A percentile compares a stretch with the other conserved stretches of the same genome.
These are phyloP conservation scores for Chiloscyllium punctatum DNA, from an alignment of 2,797 vertebrate genomes.

Conservation along the genomic window DNA sequence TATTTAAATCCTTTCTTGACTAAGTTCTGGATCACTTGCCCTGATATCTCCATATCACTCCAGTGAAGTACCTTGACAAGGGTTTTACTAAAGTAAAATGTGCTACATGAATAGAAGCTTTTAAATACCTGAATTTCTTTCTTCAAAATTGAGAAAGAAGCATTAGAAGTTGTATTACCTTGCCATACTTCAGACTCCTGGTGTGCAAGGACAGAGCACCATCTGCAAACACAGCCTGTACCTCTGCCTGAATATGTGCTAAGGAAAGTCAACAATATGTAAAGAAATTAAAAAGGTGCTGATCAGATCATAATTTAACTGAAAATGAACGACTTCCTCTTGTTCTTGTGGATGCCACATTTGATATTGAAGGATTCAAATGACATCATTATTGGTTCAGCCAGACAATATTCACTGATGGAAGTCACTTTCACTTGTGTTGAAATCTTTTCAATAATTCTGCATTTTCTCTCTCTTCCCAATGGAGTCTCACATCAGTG, in stretches of 20 bases:
- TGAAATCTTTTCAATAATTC: neutral
- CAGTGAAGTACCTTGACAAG: neutral
- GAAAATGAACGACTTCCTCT: neutral
- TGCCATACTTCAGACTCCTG: slow-evolving; percentile 91
- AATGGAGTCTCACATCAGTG: neutral
- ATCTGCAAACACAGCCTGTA: slow-evolving; percentile 90
- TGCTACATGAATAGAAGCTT: neutral
- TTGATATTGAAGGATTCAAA: neutral
- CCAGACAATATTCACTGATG: neutral
- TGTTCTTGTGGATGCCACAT: neutral
- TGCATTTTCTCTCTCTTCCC: neutral
- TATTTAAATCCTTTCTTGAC: neutral
- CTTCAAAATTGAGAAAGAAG: slow-evolving; percentile 38
- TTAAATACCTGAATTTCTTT: neutral
- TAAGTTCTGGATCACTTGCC: neutral
- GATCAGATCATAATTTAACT: too few species aligned
- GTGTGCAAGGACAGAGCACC: slow-evolving; percentile 89
- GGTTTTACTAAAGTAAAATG: neutral
- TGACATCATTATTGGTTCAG: neutral
- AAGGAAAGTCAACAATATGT: slow-evolving; percentile 52
- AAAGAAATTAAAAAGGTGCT: neutral
- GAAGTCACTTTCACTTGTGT: neutral
- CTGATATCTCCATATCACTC: slow-evolving; percentile 40
- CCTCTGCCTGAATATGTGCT: slow-evolving; percentile 76
- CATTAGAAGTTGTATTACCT: slow-evolving; percentile 58